Conservation (phyloP, 2,113 vertebrate genomes). For the Merops nubicus region DNA sequence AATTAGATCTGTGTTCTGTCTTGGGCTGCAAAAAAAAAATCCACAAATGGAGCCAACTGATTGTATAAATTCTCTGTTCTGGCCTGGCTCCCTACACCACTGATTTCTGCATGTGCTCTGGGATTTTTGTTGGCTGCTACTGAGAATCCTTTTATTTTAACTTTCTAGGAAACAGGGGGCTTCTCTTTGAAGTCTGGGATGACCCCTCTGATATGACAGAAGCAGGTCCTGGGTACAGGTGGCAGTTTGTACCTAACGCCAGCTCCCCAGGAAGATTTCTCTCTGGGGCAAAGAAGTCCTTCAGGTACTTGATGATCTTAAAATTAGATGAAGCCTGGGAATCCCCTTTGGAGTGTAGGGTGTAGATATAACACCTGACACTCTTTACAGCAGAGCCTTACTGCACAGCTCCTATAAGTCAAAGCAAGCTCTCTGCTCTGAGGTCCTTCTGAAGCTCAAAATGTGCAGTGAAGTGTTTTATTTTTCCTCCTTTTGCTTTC, state of each 20-base stretch:
- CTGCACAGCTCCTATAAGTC: background rate
- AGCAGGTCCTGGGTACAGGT: conserved; percentile 64
- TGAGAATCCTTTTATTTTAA: conserved; percentile 2
- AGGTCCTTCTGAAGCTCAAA: conserved; percentile 29
- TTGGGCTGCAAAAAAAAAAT: background rate
- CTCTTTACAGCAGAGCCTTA: background rate
- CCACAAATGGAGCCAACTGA: background rate
- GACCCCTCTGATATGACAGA: conserved; percentile 52
- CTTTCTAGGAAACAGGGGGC: conserved; percentile 78
- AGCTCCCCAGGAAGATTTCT: conserved; percentile 70
- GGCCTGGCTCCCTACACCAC: background rate
- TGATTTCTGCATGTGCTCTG: background rate
- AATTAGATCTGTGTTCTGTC: background rate
- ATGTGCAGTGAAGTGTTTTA: background rate
- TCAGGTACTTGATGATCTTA: conserved; percentile 70
- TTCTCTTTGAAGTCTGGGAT: conserved; percentile 80
- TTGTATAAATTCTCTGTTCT: conserved; percentile 1
- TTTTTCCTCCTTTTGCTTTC: background rate
- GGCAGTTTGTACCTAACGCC: conserved; percentile 74
- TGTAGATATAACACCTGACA: background rate
- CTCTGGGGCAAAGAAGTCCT: conserved; percentile 56
- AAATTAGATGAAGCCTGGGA: background rate
- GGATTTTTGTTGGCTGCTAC: background rate
- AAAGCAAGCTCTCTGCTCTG: background rate
- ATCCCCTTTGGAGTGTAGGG: background rate